Percentiles rank a stretch among this genome's conserved stretches.
These are phyloP conservation scores for Delphinus delphis DNA, from an alignment of 2,113 vertebrate genomes.

Conservation along the genomic window DNA sequence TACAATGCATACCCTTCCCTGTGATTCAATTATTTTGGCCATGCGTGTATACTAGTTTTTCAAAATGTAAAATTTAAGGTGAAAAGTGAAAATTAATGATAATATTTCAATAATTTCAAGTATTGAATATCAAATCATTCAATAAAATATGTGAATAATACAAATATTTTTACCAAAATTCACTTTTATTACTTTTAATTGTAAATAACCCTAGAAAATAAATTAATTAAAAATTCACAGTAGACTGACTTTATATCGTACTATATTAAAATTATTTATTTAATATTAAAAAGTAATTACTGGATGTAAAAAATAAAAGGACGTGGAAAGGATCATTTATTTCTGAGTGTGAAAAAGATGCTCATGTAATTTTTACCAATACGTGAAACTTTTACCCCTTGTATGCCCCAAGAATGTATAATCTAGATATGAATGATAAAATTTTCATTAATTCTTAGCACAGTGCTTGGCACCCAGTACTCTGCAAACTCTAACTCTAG, in stretches of 20 bases:
- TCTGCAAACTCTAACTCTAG: background rate
- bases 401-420: background rate
- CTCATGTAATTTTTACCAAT: background rate
- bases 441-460: constrained; percentile 10
- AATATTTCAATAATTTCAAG: background rate
- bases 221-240: background rate
- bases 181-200: background rate
- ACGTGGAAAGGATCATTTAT: background rate
- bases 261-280: constrained; percentile 7
- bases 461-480: background rate
- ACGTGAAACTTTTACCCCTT: background rate
- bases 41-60: background rate
- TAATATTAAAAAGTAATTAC: constrained; percentile 1
- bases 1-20: background rate
- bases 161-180: background rate
- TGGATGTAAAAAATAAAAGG: background rate
- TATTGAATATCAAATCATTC: background rate
- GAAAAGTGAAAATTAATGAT: background rate
- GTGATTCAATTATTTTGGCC: background rate
- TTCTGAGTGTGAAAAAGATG: background rate
- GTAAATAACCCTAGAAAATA: background rate
- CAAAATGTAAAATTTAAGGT: background rate
- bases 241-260: background rate
- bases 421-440: background rate
- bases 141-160: background rate